Conservation (phyloP, 2,797 vertebrate species). For the Astyanax mexicanus region DNA sequence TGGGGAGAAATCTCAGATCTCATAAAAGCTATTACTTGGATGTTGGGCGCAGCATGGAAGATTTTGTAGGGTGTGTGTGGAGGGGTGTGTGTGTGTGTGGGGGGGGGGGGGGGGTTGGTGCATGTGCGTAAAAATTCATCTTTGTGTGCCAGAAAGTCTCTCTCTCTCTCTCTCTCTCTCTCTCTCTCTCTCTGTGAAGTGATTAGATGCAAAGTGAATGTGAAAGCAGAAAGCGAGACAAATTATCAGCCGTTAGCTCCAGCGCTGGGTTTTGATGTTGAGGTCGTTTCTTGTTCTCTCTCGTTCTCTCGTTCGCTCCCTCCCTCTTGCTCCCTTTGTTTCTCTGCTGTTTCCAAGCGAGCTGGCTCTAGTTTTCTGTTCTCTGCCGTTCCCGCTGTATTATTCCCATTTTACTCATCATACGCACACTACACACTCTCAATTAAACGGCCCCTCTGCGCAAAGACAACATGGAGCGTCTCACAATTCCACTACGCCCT, state of each 20-base stretch:
- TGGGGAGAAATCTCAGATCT: conserved; percentile 44
- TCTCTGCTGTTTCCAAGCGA: conserved; percentile 11
- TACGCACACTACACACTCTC: not conserved
- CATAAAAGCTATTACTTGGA: conserved; percentile 55
- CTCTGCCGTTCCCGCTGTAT: not conserved
- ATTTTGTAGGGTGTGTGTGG: conserved; percentile 2
- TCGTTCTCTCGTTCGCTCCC: not conserved
- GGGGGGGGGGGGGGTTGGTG: conserved; percentile 38
- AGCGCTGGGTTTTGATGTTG: conserved; percentile 35
- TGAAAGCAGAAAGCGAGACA: conserved; percentile 46
- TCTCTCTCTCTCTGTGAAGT: conserved; percentile 38
- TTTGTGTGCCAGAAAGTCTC: conserved; percentile 33
- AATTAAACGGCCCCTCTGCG: not conserved
- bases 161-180: not conserved
- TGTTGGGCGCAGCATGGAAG: conserved; percentile 38
- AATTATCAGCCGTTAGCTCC: conserved; percentile 50
- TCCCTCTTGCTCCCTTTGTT: conserved; percentile 23
- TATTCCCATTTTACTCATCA: not conserved
- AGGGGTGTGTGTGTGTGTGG: conserved; percentile 41
- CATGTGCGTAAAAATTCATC: not conserved
- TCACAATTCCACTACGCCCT: not conserved
- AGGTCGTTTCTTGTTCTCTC: conserved; percentile 7
- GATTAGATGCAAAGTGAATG: conserved; percentile 52
- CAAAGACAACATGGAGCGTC: not conserved
- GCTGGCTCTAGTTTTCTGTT: conserved; percentile 11